Evolutionary conservation across 2,113 vertebrate genomes (phyloP).

Genomic region (Centropristis striata): DNA sequence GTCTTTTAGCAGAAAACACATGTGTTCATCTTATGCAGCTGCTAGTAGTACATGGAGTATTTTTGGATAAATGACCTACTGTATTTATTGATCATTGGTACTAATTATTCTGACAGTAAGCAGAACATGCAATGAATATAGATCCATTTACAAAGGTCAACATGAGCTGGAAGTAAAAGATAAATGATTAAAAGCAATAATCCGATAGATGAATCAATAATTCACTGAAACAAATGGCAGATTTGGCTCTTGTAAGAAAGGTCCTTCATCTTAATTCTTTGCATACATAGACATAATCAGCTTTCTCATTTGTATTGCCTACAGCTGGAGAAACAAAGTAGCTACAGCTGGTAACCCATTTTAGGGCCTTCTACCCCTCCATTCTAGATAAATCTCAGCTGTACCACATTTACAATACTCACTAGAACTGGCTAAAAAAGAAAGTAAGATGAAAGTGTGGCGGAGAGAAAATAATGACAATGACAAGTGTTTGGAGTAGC

Average conservation of each 20-base stretch:
- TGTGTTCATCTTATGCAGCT: background rate
- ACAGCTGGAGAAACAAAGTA: background rate
- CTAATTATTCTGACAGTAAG: slow-evolving; percentile 11
- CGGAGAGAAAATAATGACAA: background rate
- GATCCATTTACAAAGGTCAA: slow-evolving; percentile 22
- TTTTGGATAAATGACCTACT: background rate
- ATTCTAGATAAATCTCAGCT: background rate
- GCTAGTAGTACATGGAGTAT: background rate
- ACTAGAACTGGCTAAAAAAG: background rate
- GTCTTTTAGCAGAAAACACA: slow-evolving; percentile 6
- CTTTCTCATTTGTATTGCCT: background rate
- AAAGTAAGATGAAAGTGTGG: background rate
- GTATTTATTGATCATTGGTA: slow-evolving; percentile 2
- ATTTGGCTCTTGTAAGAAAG: background rate
- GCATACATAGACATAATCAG: background rate
- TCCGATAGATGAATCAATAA: background rate
- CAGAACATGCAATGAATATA: slow-evolving; percentile 13
- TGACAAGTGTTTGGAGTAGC: background rate
- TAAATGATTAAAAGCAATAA: slow-evolving; percentile 9
- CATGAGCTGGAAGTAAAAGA: background rate
- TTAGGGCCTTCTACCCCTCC: background rate
- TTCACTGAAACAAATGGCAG: slow-evolving; percentile 18
- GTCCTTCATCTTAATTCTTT: background rate
- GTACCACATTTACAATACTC: background rate
- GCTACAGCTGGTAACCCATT: background rate